Percentiles rank a stretch among this genome's conserved stretches.
These are phyloP conservation scores for Promerops cafer DNA, from an alignment of 2,113 vertebrate genomes.

Conservation along the genomic window DNA sequence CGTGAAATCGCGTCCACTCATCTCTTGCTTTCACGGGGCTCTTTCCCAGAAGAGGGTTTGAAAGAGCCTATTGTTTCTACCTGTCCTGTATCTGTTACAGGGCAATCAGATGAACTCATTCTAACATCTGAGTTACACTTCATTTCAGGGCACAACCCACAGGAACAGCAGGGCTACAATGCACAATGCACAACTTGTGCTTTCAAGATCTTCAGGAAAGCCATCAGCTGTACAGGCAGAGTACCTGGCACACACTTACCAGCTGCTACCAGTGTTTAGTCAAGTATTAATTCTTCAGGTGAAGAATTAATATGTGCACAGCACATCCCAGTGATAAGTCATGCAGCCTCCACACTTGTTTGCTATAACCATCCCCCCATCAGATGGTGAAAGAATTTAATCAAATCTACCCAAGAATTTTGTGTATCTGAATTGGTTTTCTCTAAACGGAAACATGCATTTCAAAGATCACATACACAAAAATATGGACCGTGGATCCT, in stretches of 20 bases:
- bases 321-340: background rate
- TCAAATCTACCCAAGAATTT: background rate
- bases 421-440: background rate
- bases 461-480: background rate
- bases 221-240: background rate
- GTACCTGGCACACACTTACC: background rate
- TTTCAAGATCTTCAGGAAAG: background rate
- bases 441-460: background rate
- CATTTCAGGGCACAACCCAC: background rate
- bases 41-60: background rate
- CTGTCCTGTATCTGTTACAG: background rate
- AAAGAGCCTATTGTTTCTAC: background rate
- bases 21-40: background rate
- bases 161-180: background rate
- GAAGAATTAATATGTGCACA: background rate
- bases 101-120: background rate
- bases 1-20: background rate
- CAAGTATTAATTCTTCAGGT: background rate
- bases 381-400: background rate
- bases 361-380: rapidly evolving
- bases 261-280: background rate
- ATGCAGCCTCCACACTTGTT: background rate
- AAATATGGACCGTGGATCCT: background rate
- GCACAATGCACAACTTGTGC: background rate
- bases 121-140: background rate